Evolutionary conservation across 2,113 vertebrate species (phyloP), one percentile per base, ranked within the genome.

Genomic region (Tyto alba): DNA sequence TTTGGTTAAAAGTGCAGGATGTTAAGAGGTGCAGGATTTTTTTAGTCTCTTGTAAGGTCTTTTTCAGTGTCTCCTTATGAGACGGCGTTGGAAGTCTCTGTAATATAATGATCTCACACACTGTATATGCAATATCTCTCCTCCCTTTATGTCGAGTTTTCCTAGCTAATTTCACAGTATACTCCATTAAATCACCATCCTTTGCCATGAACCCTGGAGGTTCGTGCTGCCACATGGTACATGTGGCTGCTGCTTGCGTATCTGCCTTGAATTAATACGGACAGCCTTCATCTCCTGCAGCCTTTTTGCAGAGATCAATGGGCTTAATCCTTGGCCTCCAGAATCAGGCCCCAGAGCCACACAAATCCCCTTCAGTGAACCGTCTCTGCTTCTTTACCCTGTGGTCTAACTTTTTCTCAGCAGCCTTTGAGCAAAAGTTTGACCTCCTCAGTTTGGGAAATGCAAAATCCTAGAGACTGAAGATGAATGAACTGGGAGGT

Each of bases 1-100:
- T 97, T 95, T 96, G 93, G 89, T 97, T 96, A 87, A 97, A 97
- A 97, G 96, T 95, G 76, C 95, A 96, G 96, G 96, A 94, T 95
- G 95, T 94, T 82, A 96, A 96, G 94, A 96, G 96, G 89, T 92
- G 78, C 10, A 2, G 93, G 83, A 60, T 78, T 96, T 96, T 97
- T 95, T 96, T 88, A 95, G 94, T 81, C 73, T 88, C 96, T 95
- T 84, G 69, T 95, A 96, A 97, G 95, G 95, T 94, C 79, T 94
- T 95, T 91, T 90, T 77, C 91, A 48, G 69, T 79, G 77, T 93
- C 77, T 94, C 68, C 96, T 92, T 97, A 96, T 93, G 90, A 96
- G 93, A 64, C 16, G 63, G 95, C 0, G 63, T 69, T 98, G 95
- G 97, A 98, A 97, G 91, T 84, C 86, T 95, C 93, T 96, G 93